Base-by-base conservation (phyloP, 1,140 invertebrate genomes). In the Hylaeus volcanicus region DNA sequence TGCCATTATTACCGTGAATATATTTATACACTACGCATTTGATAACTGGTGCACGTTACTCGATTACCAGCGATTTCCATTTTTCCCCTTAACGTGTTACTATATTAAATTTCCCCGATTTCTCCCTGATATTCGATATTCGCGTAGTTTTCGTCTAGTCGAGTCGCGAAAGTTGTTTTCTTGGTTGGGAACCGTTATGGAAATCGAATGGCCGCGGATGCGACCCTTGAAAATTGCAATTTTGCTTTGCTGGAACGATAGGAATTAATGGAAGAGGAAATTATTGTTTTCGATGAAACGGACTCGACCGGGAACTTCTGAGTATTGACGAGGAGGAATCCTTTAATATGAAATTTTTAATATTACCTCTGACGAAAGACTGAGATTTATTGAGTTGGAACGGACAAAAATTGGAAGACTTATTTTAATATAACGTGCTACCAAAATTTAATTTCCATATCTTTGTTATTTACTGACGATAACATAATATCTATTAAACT, bases 51-150 rank as follows among this genome's bases (percentile, higher is more conserved):
- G 14, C 26, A 48, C 45, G 45, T 8, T 48, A 48, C 45, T 48
- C 45, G 45, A 48, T 64, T 56, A 64, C 60, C 1, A 0, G 15
- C 12, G 14, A 43, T 51, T 39, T 39, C 26, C 41, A 39, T 56
- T 64, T 45, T 39, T 73, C 60, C 48, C 14, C 26, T 73, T 56
- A 41, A 41, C 58, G 14, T 14, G 60, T 9, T 51, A 43, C 43
- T 64, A 65, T 71, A 78, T 66, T 79, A 73, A 65, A 79, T 74
- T 39, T n/a, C 1, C 43, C 15, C 9, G 5, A 5, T 15, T 6
- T 43, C 1, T 45, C 9, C 1, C 5, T 6, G 9, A 15, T 8
- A n/a, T 8, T 51, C 65, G 45, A 68, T 48, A 39, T 65, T 39
- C 51, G 12, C 61, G 12, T 9, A 2, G 2, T n/a, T 45, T 39